Base-by-base conservation (phyloP, 1,140 invertebrate species). In the Bombus sylvicola region DNA sequence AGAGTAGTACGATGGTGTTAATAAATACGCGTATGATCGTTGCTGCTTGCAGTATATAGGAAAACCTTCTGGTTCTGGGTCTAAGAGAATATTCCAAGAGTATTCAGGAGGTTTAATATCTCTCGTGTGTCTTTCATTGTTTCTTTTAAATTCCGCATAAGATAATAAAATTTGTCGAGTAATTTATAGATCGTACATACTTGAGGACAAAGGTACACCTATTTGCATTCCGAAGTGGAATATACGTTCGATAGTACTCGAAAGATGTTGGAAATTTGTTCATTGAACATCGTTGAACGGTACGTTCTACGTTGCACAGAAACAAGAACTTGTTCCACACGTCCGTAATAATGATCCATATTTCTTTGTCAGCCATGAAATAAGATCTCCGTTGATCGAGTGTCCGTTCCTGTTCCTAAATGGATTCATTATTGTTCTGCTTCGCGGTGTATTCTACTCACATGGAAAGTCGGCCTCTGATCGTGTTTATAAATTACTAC, bases 321-420 rank as follows among this genome's bases (percentile, higher is more conserved):
- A 47, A 64, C 75, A 41, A 64, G 75, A 78, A 78, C 57, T 66
- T 41, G 75, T 78, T 77, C 75, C 75, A n/a, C 75, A 59, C 37
- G 57, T 62, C 37, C 75, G 62, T 41, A 80, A 80, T 80, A 80
- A 80, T 53, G 39, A 71, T 37, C 64, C 66, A 71, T 69, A 80
- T 53, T 53, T 53, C 78, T 69, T 80, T 69, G 43, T 80, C 78
- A 53, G 78, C 28, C 64, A n/a, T 53, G 78, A 37, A 37, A 69
- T n/a, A 69, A 69, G 78, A 69, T 80, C 43, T 69, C 43, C 66
- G 66, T 80, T 69, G 78, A 80, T 80, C 78, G 78, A 80, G 78
- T 47, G 37, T 53, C 78, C 66, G 43, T 69, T 53, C 66, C 34
- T 53, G 64, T 69, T 47, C 78, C 64, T 80, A 80, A 80, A 80